Evolutionary conservation across 2,797 vertebrate species (phyloP).

Genomic region (Gymnocypris eckloni): DNA sequence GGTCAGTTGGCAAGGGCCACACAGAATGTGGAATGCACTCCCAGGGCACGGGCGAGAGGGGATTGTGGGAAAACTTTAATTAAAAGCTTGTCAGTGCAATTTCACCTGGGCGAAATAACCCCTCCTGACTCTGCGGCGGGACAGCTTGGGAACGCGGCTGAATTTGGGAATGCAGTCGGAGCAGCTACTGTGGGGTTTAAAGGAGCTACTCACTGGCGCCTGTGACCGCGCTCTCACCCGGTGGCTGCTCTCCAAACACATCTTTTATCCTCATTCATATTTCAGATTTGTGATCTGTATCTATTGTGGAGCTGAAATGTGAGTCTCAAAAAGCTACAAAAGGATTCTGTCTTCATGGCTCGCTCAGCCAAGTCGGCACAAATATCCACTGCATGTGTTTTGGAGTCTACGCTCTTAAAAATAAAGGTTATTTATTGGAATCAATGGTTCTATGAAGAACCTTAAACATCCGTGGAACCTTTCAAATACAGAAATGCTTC

Average conservation of each 20-base stretch:
- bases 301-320: conserved; percentile 35
- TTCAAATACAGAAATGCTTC: background rate
- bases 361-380: conserved; percentile 22
- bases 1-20: conserved; percentile 81
- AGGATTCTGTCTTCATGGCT: conserved; percentile 38
- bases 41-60: conserved; percentile 30
- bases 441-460: background rate
- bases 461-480: background rate
- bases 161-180: conserved; percentile 3
- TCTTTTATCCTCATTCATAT: conserved; percentile 45
- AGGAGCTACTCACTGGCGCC: background rate
- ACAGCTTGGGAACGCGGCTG: conserved; percentile 63
- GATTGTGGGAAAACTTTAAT: conserved; percentile 92
- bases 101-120: conserved; percentile 87
- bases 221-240: conserved; percentile 46
- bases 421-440: background rate
- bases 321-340: conserved; percentile 41
- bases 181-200: background rate
- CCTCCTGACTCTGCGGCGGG: conserved; percentile 77
- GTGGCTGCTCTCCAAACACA: conserved; percentile 19
- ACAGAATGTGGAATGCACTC: conserved; percentile 54
- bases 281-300: conserved; percentile 34
- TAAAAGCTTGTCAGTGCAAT: conserved; percentile 93
- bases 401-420: background rate
- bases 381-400: conserved; percentile 34